Evolutionary conservation across 2,888 invertebrate species (phyloP), one percentile per base, ranked within the genome.

Genomic region (Keiferia lycopersicella): DNA sequence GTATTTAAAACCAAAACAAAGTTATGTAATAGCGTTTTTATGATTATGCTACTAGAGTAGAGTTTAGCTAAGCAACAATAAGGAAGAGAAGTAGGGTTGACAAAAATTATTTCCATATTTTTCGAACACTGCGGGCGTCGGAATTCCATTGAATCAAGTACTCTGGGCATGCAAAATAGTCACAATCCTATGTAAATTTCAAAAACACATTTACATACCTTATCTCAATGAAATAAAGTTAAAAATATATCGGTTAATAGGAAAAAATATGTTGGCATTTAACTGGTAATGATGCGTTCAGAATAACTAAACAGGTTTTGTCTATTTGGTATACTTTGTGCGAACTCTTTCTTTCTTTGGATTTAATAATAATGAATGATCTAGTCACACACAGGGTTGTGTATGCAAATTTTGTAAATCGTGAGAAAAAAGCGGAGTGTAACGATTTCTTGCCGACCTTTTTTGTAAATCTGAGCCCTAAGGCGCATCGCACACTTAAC

Each of bases 231-330:
- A 0, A 16, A 57, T 77, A 81, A 66, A 68, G 65, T 30, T 69
- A 14, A 67, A 18, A 66, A 66, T 69, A 38, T 10, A 50, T 65
- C 64, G 51, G 10, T 10, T 20, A 26, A 45, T 56, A n/a, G 14
- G 57, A 45, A 62, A 30, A 4, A 26, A 48, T 41, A 34, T 41
- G 11, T 57, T 38, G 65, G 66, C 68, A 68, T 62, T 45, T 68
- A 69, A 73, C 73, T 71, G 72, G 77, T 84, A 86, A 87, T 86
- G 86, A 87, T 80, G 87, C 86, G 86, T 83, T 66, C 67, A 73
- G 90, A 91, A 91, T 91, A 71, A 73, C 71, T 89, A 89, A 91
- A 85, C 90, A 83, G 82, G 88, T 88, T 89, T 87, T 87, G 87
- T 86, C 87, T 89, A 86, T 81, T 88, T 84, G 74, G 80, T 86